Percentiles rank a stretch among this genome's conserved stretches.
These are phyloP conservation scores for Danio jaintianensis DNA, from an alignment of 2,797 vertebrate species.

Conservation along the genomic window DNA sequence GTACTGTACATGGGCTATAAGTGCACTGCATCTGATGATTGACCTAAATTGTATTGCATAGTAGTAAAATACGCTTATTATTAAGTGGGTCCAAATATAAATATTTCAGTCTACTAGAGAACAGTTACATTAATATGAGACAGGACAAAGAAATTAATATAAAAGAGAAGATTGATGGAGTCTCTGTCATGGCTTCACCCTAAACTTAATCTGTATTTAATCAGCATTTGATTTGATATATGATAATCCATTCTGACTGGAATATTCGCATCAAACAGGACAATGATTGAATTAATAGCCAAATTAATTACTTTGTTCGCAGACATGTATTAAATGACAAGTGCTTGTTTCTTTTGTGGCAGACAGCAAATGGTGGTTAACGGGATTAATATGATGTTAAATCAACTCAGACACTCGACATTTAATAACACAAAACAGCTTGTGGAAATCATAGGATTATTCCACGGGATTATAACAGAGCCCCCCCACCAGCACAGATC, in stretches of 20 bases:
- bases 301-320: slow-evolving; percentile 32
- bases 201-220: slow-evolving; percentile 37
- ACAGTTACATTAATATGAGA: not conserved
- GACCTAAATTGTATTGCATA: no score
- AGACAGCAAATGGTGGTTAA: slow-evolving; percentile 77
- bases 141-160: not conserved
- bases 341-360: slow-evolving; percentile 44
- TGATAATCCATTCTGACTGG: slow-evolving; percentile 38
- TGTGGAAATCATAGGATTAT: slow-evolving; percentile 83
- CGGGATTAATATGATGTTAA: slow-evolving; percentile 80
- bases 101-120: not conserved
- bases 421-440: slow-evolving; percentile 80
- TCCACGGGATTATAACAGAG: slow-evolving; percentile 80
- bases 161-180: not conserved
- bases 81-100: not conserved
- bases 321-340: slow-evolving; percentile 44
- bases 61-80: no score
- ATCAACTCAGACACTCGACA: slow-evolving; percentile 79
- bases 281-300: slow-evolving; percentile 42
- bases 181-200: not conserved
- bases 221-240: slow-evolving; percentile 38
- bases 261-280: slow-evolving; percentile 32
- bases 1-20: no score
- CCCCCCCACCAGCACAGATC: slow-evolving; percentile 58
- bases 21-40: no score